Evolutionary conservation across 2,888 invertebrate species (phyloP), one percentile per base, ranked within the genome.

Genomic region (Lagria hirta): DNA sequence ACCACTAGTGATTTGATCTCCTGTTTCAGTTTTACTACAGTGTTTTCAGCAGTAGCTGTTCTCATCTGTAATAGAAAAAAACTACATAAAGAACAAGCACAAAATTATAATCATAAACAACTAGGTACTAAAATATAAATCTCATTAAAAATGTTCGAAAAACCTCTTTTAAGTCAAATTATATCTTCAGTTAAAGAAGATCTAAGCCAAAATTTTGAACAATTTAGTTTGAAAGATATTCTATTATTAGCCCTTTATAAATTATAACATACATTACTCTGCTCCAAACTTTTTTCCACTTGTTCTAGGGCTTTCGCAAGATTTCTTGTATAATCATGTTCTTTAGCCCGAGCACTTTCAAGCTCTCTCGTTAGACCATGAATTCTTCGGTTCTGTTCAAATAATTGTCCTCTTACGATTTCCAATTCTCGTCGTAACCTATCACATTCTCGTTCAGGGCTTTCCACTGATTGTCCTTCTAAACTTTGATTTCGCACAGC

Each of bases 1-100:
- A 83, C 88, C 75, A 78, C 83, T 57, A 88, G 72, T 58, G 76
- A 75, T 65, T 82, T 82, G 23, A 87, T 78, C 73, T 89, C 83
- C 57, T 80, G 81, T 61, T 79, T 84, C 52, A 88, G 72, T 61
- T 80, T 79, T 2, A 75, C 70, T 36, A 84, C 76, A 23, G 77
- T 78, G 52, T 70, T 77, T 66, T 85, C 86, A 2, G 81, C 80
- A 44, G 76, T 79, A 5, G 74, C 69, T 1, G 79, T 79, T 66
- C 81, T 74, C 60, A 74, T 77, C 83, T 86, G 68, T 13, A 75
- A 76, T 21, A 30, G 29, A 29, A 40, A 20, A 15, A 23, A 23
- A 21, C 28, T 17, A 40, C 13, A 28, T 27, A 16, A 36, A 12
- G 6, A 34, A 2, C 46, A 51, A 4, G 22, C 24, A 15, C 20